Evolutionary conservation across 2,888 invertebrate species (phyloP), one percentile per base, ranked within the genome.

Genomic region (Macaria liturata): DNA sequence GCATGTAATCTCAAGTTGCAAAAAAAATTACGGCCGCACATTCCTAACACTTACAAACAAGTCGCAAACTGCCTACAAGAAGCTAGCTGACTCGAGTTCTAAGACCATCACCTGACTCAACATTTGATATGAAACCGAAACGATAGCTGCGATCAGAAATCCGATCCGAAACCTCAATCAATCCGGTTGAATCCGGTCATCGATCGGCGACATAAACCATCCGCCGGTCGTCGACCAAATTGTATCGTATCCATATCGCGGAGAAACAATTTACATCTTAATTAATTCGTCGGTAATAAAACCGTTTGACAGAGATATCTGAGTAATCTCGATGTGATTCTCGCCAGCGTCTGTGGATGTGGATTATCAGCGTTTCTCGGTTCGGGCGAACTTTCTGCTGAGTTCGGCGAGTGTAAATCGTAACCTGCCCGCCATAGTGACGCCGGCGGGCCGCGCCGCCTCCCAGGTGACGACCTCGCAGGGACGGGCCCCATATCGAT

Each of bases 391-490:
- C 81, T 87, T 89, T 91, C 84, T 88, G 91, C 91, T 91, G 91
- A 91, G 85, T 86, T 82, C 79, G 89, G 87, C 80, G 91, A 83
- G 91, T 88, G 91, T 91, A 91, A 91, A 91, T 91, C 91, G 90
- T 90, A 91, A 91, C 91, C 91, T 91, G 91, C 90, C 91, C 91
- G 91, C 79, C 91, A 80, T 71, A 75, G 84, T 83, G 91, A 80
- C 91, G 91, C 91, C 91, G 78, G 73, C 79, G 77, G 77, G 74
- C 74, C 83, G 67, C 79, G 59, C 78, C 78, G 8, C 34, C 42
- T 69, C 84, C 74, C 91, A 91, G 90, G 90, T 91, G 91, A 90
- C 88, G 89, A 83, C 86, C 69, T 66, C 37, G 83, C 84, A 83
- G 69, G 83, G 49, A 74, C 81, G 55, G 61, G 57, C 42, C 32